Conservation (phyloP, 2,888 invertebrate genomes). For the Polydrusus pterygomalis region DNA sequence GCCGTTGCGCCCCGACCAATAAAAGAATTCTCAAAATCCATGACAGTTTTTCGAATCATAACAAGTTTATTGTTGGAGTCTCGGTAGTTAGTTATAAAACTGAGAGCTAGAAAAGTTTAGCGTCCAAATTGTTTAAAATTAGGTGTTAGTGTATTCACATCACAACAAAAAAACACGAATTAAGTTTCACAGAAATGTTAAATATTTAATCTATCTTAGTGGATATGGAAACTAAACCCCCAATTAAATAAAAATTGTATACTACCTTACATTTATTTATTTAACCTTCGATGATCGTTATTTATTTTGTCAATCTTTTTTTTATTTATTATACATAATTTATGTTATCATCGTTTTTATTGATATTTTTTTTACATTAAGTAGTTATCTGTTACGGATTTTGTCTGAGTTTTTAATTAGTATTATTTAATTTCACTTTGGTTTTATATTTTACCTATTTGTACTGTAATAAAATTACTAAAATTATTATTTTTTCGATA, state of each 20-base stretch:
- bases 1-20: conserved; percentile 46
- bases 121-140: conserved; percentile 19
- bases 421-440: conserved; percentile 4
- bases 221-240: conserved; percentile 8
- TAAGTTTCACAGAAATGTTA: conserved; percentile 17
- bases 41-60: conserved; percentile 28
- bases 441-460: conserved; percentile 19
- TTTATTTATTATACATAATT: conserved; percentile 17
- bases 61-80: conserved; percentile 17
- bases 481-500: not conserved
- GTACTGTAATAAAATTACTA: conserved; percentile 16
- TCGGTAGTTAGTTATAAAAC: conserved; percentile 18
- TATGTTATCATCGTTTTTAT: conserved; percentile 13
- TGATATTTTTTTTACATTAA: not conserved
- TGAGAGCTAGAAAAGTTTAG: conserved; percentile 23
- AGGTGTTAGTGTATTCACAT: conserved; percentile 24
- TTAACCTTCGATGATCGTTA: conserved; percentile 5
- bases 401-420: conserved; percentile 24
- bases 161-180: conserved; percentile 17
- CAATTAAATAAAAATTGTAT: conserved; percentile 11
- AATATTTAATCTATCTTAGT: conserved; percentile 15
- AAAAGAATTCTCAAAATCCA: conserved; percentile 33
- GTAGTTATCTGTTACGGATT: conserved; percentile 25
- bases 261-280: not conserved
- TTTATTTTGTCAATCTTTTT: conserved; percentile 12